Conservation (phyloP, 2,113 vertebrate genomes). For the Poecilia latipinna region DNA sequence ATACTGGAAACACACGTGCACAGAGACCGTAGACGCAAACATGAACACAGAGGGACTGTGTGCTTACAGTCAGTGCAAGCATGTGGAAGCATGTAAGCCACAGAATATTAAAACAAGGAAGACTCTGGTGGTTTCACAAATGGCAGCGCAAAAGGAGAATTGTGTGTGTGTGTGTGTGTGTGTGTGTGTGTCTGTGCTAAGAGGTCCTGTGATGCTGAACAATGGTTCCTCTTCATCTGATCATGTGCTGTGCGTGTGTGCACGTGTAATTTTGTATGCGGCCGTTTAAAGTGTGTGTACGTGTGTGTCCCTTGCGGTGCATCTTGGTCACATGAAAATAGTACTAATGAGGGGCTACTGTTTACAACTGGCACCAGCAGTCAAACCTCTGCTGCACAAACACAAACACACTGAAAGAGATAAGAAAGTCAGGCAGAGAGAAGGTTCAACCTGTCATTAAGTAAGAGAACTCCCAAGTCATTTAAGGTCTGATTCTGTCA, state of each 20-base stretch:
- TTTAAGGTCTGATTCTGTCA: not conserved
- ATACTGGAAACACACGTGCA: slow-evolving; percentile 42
- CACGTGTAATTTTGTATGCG: slow-evolving; percentile 61
- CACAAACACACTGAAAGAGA: slow-evolving; percentile 21
- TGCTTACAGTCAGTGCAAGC: slow-evolving; percentile 54
- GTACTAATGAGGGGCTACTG: slow-evolving; percentile 68
- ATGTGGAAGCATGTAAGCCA: slow-evolving; percentile 64
- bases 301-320: slow-evolving; percentile 49
- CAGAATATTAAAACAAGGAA: slow-evolving; percentile 72
- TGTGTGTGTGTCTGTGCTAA: slow-evolving; percentile 69
- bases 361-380: slow-evolving; percentile 63
- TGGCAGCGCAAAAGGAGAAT: slow-evolving; percentile 58
- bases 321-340: slow-evolving; percentile 76
- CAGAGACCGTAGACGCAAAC: slow-evolving; percentile 41
- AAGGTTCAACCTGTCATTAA: slow-evolving; percentile 31
- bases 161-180: slow-evolving; percentile 66
- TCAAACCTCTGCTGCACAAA: slow-evolving; percentile 33
- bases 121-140: slow-evolving; percentile 64
- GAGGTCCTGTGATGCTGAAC: slow-evolving; percentile 77
- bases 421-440: slow-evolving; percentile 29
- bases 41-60: slow-evolving; percentile 58
- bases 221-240: slow-evolving; percentile 80
- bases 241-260: slow-evolving; percentile 68
- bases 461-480: slow-evolving; percentile 27
- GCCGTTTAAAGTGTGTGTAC: slow-evolving; percentile 44